These are phyloP conservation scores for Meganola albula DNA, from an alignment of 2,888 invertebrate genomes.

Conservation along the genomic window DNA sequence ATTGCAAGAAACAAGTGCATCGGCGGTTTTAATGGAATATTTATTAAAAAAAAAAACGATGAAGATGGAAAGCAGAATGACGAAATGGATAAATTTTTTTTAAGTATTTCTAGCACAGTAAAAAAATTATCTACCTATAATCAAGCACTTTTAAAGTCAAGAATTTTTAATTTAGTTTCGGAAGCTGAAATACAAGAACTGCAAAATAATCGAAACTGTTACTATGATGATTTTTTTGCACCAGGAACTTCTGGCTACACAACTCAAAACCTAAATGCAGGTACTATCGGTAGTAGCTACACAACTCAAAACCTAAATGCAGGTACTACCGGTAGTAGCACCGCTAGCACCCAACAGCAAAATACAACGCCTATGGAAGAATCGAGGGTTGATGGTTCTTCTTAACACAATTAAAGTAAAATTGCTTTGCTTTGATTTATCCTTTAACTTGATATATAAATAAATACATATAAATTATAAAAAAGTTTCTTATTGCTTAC, in stretches of 20 bases:
- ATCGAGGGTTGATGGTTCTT: constrained; percentile 4
- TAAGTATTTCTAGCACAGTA: constrained; percentile 2
- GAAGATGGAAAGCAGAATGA: constrained; percentile 5
- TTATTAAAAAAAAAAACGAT: constrained; percentile 6
- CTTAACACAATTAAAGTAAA: constrained; percentile 4
- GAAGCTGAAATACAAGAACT: constrained; percentile 3
- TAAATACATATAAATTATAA: constrained; percentile 3
- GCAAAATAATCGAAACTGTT: constrained; percentile 7
- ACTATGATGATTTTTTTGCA: constrained; percentile 4
- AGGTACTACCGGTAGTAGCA: too few relatives aligned
- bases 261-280: constrained; percentile 6
- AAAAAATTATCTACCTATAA: constrained; percentile 3
- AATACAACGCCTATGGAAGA: too few relatives aligned
- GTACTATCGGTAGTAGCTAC: too few relatives aligned
- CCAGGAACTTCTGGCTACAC: constrained; percentile 5
- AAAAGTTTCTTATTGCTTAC: constrained; percentile 5
- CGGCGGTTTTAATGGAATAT: constrained; percentile 3
- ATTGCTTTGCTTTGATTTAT: constrained; percentile 3
- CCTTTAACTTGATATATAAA: constrained; percentile 2
- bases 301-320: constrained; percentile 3
- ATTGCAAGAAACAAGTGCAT: constrained; percentile 4
- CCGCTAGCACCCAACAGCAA: too few relatives aligned
- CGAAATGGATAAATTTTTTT: constrained; percentile 6
- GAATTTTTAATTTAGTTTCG: constrained; percentile 2
- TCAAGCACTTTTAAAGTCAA: not conserved